Base-by-base conservation (phyloP, 1,140 invertebrate species). In the Radopholus similis region DNA sequence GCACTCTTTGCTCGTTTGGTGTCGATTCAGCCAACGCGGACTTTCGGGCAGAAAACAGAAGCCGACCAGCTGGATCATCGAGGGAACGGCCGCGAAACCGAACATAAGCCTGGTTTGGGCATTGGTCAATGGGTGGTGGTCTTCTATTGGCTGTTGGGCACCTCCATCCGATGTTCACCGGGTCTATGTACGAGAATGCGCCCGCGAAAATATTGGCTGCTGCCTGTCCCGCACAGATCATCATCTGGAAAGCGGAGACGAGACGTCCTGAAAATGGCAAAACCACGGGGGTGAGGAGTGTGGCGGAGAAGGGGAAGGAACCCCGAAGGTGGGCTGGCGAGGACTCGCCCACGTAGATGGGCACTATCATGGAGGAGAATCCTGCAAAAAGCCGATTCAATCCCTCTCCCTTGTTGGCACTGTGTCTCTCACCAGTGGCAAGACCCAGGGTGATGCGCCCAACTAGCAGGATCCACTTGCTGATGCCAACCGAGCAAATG, bases 31-130 rank as follows among this genome's bases (percentile, higher is more conserved):
- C 87, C 87, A 88, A 8, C 87, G 77, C 4, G 87, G 88, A 67
- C 84, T 86, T 78, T 88, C 88, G 1, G 87, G 87, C 84, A 88
- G 84, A 73, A 87, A 87, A 8, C 87, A 71, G 75, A 88, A 88
- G 0, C 86, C 86, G 44, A 87, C 49, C 60, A 88, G 86, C 74
- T 88, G 88, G 9, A 88, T 69, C 18, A 84, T 44, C 0, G 87
- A 82, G 5, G 87, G 88, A 38, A 88, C 73, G 4, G 85, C 86
- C 18, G 86, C 86, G 11, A 88, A 77, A 2, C 86, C 87, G 32
- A 88, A 80, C 87, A 88, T 88, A 71, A 86, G 86, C 74, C 87
- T 86, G n/a, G n/a, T n/a, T n/a, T n/a, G n/a, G n/a, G n/a, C n/a
- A n/a, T n/a, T n/a, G n/a, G n/a, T n/a, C n/a, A n/a, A n/a, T n/a